A percentile compares a stretch with the other conserved stretches of the same genome.
Conservation (phyloP, 2,113 vertebrate species). For the Neolamprologus falcicula region DNA sequence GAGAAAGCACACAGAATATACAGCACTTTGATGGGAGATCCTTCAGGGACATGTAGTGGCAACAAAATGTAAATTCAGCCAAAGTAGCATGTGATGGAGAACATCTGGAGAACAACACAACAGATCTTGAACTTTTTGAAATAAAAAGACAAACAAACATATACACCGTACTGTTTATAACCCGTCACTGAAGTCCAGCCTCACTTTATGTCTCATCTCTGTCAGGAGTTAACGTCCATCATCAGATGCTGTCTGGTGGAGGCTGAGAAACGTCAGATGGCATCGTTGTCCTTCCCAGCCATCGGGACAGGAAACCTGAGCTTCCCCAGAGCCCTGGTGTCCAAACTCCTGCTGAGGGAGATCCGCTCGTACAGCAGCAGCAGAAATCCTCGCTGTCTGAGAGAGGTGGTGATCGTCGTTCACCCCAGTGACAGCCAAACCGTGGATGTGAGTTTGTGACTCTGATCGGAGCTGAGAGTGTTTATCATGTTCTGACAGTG, state of each 20-base stretch:
- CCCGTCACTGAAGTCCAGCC: not conserved
- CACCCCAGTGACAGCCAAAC: constrained; percentile 59
- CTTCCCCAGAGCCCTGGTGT: constrained; percentile 76
- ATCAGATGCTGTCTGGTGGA: constrained; percentile 70
- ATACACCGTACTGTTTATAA: not conserved
- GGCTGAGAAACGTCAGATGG: constrained; percentile 58
- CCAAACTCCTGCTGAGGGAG: constrained; percentile 69
- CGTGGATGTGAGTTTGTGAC: constrained; percentile 21
- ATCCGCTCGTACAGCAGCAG: constrained; percentile 67
- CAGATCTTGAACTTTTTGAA: no score
- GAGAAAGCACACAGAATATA: no score
- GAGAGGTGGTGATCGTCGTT: constrained; percentile 74
- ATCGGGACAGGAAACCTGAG: constrained; percentile 82
- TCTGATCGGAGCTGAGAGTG: rapidly evolving
- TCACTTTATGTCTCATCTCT: rapidly evolving
- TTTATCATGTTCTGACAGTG: not conserved
- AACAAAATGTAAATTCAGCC: rapidly evolving
- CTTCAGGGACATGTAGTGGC: no score
- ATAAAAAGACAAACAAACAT: not conserved
- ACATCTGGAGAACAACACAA: no score
- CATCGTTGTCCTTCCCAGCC: constrained; percentile 81
- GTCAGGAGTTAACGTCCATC: constrained; percentile 58
- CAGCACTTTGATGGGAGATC: not conserved
- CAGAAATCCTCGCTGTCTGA: constrained; percentile 37
- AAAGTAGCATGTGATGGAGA: not conserved